Percentiles rank a stretch among this genome's conserved stretches.
These are phyloP conservation scores for Phengaris alcon DNA, from an alignment of 2,888 invertebrate genomes.

Conservation along the genomic window DNA sequence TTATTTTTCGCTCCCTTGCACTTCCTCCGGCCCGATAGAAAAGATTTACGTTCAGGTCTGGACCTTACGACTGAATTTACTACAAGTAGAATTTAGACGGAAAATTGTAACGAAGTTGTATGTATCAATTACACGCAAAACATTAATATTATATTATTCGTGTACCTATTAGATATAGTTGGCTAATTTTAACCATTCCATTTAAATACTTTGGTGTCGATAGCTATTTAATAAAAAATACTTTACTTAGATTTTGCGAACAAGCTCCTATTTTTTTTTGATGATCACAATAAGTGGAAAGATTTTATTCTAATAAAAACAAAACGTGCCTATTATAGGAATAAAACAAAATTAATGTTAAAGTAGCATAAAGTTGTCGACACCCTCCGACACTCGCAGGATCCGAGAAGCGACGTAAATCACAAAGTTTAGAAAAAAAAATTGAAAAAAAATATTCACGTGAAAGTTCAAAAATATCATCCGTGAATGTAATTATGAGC, in stretches of 20 bases:
- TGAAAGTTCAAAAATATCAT: constrained; percentile 77
- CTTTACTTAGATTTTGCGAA: too few relatives aligned
- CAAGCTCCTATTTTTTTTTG: too few relatives aligned
- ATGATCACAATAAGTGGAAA: background rate
- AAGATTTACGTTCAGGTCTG: constrained; percentile 66
- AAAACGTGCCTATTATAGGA: constrained; percentile 43
- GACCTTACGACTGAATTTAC: constrained; percentile 50
- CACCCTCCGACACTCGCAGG: constrained; percentile 64
- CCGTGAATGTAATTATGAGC: constrained; percentile 76
- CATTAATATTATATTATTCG: too few relatives aligned
- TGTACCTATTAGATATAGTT: too few relatives aligned
- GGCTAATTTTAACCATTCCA: too few relatives aligned
- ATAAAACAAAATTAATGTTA: constrained; percentile 70
- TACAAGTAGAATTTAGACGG: constrained; percentile 37
- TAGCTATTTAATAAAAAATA: too few relatives aligned
- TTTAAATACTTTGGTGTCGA: too few relatives aligned
- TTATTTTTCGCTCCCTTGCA: constrained; percentile 69
- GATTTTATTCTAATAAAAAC: background rate
- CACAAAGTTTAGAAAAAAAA: constrained; percentile 73
- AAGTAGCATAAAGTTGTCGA: constrained; percentile 71
- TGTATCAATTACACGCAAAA: too few relatives aligned
- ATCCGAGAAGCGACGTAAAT: constrained; percentile 71
- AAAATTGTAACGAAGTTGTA: background rate
- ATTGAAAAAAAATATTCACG: constrained; percentile 70
- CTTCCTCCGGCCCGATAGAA: constrained; percentile 60